Conservation (phyloP, 1,140 invertebrate genomes). For the Ceratina japonica region DNA sequence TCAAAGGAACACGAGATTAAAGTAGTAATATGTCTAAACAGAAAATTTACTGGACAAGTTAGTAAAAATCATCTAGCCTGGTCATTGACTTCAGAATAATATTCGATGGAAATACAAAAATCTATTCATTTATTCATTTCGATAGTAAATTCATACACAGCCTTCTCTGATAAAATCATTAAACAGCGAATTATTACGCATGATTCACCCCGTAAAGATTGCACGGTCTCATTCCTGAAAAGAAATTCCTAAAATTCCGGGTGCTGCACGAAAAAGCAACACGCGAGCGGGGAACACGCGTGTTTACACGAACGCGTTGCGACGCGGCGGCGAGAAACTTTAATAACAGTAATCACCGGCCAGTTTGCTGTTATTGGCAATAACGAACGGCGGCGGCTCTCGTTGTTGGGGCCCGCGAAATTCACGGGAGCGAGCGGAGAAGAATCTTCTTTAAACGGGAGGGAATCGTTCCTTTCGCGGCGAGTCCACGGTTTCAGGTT, state of each 20-base stretch:
- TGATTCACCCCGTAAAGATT: too few species aligned
- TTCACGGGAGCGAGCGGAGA: constrained; percentile 1
- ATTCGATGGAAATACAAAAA: too few species aligned
- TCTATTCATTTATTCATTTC: too few species aligned
- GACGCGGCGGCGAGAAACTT: constrained; percentile 1
- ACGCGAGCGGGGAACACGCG: neutral
- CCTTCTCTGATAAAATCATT: too few species aligned
- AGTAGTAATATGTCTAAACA: too few species aligned
- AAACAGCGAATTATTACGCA: too few species aligned
- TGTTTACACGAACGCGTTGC: constrained; percentile 29
- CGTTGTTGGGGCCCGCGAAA: neutral
- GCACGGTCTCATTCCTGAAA: too few species aligned
- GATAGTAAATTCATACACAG: too few species aligned
- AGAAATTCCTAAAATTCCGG: neutral
- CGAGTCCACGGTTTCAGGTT: neutral
- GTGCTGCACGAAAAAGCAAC: neutral
- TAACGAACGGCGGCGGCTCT: neutral
- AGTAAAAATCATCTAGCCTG: too few species aligned
- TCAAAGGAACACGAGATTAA: too few species aligned
- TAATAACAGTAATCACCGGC: constrained; percentile 30
- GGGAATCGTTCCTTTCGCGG: constrained; percentile 4
- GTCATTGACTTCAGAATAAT: too few species aligned
- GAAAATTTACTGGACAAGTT: too few species aligned
- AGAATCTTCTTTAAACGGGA: constrained; percentile 4
- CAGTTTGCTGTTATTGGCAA: constrained; percentile 19